Base-by-base conservation (phyloP, 2,888 invertebrate genomes). In the Platycnemis pennipes region DNA sequence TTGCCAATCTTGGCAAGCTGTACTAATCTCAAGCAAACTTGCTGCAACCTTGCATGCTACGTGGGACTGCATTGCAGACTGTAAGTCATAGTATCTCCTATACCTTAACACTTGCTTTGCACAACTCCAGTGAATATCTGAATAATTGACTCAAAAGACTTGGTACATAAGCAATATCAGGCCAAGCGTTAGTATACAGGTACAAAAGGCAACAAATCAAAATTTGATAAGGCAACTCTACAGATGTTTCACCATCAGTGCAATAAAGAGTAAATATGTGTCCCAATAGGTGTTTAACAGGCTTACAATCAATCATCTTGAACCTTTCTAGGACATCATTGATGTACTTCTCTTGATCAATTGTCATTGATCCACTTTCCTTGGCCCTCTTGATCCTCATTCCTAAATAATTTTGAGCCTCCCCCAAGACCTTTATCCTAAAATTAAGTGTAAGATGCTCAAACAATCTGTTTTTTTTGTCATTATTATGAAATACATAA, bases 361-460 rank as follows among this genome's bases (percentile, higher is more conserved):
- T 94, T 53, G 85, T 95, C 77, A 95, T 95, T 19, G 69, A 26
- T 56, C 91, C 86, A 44, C 94, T 94, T 37, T 95, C 77, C 63
- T 95, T 94, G 94, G 95, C 95, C 31, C 88, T 94, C 16, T 56
- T 94, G 46, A 95, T 94, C 88, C 94, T 63, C 94, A 95, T 95
- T 1, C 95, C 95, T 45, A 95, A 94, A 95, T 95, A 95, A 37
- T 95, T 85, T 94, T 95, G 95, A 44, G 87, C 87, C 45, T 95
- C 88, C 22, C 95, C 95, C 88, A 95, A 95, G 94, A 95, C 95
- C 94, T 95, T 95, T 31, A 95, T 95, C 94, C 95, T 95, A 95
- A 95, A 95, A 26, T 94, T 94, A 46, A 69, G 37, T 16, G n/a
- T n/a, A n/a, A n/a, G n/a, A n/a, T 44, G 19, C 94, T 95, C 95